Percentiles rank a stretch among this genome's conserved stretches.
Evolutionary conservation across 2,888 invertebrate genomes (phyloP).

Genomic region (Hirtodrosophila alboralis): DNA sequence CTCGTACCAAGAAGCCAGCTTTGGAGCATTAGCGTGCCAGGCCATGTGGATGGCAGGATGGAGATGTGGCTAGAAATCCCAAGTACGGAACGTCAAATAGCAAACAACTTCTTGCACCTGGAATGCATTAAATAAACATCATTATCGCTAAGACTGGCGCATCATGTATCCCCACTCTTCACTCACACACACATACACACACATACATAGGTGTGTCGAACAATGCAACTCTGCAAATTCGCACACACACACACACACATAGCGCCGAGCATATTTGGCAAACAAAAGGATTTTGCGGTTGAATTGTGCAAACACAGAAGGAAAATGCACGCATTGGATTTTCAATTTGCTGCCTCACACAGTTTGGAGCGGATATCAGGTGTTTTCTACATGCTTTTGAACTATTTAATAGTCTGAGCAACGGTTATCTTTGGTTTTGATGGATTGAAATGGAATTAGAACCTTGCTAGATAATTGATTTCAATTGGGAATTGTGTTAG

Average conservation of each 20-base stretch:
- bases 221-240: conserved; percentile 59
- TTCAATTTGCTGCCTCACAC: conserved; percentile 15
- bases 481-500: not conserved
- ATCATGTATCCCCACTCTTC: conserved; percentile 22
- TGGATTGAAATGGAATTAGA: not conserved
- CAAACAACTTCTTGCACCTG: conserved; percentile 77
- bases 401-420: not conserved
- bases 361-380: not conserved
- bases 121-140: conserved; percentile 80
- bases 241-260: conserved; percentile 15
- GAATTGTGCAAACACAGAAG: conserved; percentile 56
- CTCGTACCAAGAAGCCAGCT: conserved; percentile 36
- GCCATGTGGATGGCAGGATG: conserved; percentile 25
- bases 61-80: conserved; percentile 56
- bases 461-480: not conserved
- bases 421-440: not conserved
- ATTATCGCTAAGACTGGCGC: conserved; percentile 71
- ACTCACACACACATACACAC: conserved; percentile 10
- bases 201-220: conserved; percentile 21
- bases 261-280: conserved; percentile 57
- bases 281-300: conserved; percentile 76
- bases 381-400: not conserved
- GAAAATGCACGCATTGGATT: conserved; percentile 50
- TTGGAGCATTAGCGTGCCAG: conserved; percentile 53
- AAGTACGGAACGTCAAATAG: conserved; percentile 66